Conservation (phyloP, 1,140 invertebrate genomes). For the Drosophila subpulchrella region DNA sequence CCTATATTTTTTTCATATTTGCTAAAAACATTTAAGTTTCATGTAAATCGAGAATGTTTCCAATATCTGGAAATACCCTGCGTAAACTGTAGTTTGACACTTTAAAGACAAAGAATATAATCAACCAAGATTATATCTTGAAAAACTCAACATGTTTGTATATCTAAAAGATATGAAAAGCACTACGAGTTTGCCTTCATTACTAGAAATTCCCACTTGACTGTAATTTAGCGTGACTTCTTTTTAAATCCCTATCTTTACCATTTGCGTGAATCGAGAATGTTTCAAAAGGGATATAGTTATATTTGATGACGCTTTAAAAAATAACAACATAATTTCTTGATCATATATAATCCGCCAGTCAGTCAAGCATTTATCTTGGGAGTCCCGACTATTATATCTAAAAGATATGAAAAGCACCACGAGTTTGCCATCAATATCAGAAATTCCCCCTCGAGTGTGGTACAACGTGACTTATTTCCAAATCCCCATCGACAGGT, state of each 20-base stretch:
- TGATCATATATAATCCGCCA: constrained; percentile 1
- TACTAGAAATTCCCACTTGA: neutral
- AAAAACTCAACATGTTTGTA: neutral
- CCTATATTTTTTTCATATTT: no score
- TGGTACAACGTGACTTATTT: constrained; percentile 3
- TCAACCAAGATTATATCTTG: constrained; percentile 5
- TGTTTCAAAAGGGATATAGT: neutral
- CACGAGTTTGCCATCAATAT: constrained; percentile 23
- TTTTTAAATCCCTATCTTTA: constrained; percentile 9
- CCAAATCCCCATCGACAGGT: constrained; percentile 52
- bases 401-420: constrained; percentile 23
- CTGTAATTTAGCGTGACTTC: constrained; percentile 3
- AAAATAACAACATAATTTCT: neutral
- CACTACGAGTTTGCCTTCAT: constrained; percentile 20
- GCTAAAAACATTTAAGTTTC: no score
- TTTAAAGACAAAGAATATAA: neutral
- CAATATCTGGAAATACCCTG: neutral
- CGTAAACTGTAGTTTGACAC: neutral
- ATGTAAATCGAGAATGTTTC: neutral
- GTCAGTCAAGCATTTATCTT: constrained; percentile 15
- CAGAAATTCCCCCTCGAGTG: neutral
- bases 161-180: constrained; percentile 10
- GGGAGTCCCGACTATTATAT: neutral
- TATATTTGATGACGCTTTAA: neutral
- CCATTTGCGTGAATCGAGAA: no score